phyloP scores from a whole-genome alignment of 2,797 vertebrate species.

The Lerista edwardsae region DNA sequence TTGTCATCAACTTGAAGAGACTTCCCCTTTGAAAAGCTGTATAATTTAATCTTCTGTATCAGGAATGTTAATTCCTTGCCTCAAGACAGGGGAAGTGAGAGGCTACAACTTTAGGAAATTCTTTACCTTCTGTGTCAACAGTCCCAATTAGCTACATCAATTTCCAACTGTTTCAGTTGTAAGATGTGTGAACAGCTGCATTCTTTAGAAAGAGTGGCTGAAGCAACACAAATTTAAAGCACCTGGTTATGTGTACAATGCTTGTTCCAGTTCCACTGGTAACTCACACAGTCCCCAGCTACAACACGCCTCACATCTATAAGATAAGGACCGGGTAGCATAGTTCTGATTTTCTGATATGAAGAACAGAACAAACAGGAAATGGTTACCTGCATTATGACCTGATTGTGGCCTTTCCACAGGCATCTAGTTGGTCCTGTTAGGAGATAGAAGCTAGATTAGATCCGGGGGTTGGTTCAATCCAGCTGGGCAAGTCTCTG shows the following conservation, averaged over 20 bases:
- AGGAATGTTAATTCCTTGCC: conserved; percentile 63
- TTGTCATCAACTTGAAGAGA: conserved; percentile 67
- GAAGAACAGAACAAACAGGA: not conserved
- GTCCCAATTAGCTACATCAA: conserved; percentile 67
- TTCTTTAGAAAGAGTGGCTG: conserved; percentile 62
- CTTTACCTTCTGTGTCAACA: conserved; percentile 61
- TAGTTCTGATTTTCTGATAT: not conserved
- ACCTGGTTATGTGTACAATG: conserved; percentile 30
- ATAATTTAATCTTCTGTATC: conserved; percentile 66
- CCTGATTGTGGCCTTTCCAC: not conserved
- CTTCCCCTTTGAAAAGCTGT: conserved; percentile 68
- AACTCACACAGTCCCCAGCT: not conserved
- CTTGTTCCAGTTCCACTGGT: not conserved
- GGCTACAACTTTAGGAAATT: conserved; percentile 42
- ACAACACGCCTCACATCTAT: not conserved
- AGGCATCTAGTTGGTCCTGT: not conserved
- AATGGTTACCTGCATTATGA: not conserved
- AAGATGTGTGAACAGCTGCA: conserved; percentile 64
- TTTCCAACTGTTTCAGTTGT: conserved; percentile 67
- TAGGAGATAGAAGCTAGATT: not conserved
- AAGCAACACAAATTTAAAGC: conserved; percentile 59
- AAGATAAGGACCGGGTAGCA: not conserved
- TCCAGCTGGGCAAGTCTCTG: not conserved
- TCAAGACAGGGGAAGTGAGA: conserved; percentile 58
- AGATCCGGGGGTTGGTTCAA: not conserved